Conservation (phyloP, 2,113 vertebrate species). For the Austrofundulus limnaeus region DNA sequence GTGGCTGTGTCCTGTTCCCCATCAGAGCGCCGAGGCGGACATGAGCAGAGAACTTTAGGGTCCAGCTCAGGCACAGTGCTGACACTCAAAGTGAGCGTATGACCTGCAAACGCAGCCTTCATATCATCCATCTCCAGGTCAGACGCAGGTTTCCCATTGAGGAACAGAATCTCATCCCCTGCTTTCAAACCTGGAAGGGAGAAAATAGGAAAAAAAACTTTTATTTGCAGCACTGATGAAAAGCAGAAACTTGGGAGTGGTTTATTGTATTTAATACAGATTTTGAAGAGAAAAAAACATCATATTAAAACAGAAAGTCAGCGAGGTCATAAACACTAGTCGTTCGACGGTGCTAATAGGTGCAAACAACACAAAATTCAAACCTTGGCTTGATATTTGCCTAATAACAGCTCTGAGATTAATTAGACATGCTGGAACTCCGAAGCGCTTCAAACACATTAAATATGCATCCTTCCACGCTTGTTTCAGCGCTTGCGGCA, state of each 20-base stretch:
- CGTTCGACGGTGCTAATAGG: slow-evolving; percentile 11
- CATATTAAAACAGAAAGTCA: neutral
- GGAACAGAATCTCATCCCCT: slow-evolving; percentile 88
- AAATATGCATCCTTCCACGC: slow-evolving; percentile 37
- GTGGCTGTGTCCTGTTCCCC: slow-evolving; percentile 59
- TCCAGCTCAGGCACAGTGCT: slow-evolving; percentile 81
- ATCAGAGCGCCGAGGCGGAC: slow-evolving; percentile 83
- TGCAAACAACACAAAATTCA: slow-evolving; percentile 15
- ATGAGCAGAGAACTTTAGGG: slow-evolving; percentile 64
- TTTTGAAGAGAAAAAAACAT: neutral
- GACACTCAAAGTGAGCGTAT: slow-evolving; percentile 81
- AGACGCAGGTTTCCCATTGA: slow-evolving; percentile 84
- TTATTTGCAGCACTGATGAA: too few relatives aligned
- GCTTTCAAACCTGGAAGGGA: slow-evolving; percentile 81
- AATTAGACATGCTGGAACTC: slow-evolving; percentile 29
- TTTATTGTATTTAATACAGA: neutral
- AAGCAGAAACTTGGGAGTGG: neutral
- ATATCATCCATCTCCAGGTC: slow-evolving; percentile 83
- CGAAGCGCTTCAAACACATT: slow-evolving; percentile 37
- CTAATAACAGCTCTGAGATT: slow-evolving; percentile 16
- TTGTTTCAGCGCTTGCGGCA: slow-evolving; percentile 24
- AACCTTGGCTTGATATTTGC: neutral
- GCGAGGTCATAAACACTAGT: neutral
- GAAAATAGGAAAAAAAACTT: neutral
- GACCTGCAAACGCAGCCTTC: slow-evolving; percentile 83